Evolutionary conservation across 2,888 invertebrate species (phyloP), one percentile per base, ranked within the genome.

Genomic region (Sphaeridia pumilis): DNA sequence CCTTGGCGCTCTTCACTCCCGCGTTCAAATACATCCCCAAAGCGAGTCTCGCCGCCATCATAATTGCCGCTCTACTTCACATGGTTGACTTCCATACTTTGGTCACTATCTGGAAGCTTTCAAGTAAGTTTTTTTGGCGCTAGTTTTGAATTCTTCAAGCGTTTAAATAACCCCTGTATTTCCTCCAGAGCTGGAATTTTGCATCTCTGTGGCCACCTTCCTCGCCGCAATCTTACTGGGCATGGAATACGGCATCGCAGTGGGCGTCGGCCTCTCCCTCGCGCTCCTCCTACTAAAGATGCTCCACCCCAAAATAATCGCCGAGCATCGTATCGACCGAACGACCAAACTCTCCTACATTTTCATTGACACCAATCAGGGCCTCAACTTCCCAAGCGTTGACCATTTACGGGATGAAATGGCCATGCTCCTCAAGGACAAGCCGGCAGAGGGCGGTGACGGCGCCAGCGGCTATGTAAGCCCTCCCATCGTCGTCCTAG

Each of bases 11-110:
- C 28, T 75, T 93, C 22, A 89, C 92, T 1, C 88, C 89, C 0
- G 86, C 86, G 67, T 93, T 93, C 71, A 84, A 84, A 66, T 89
- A 78, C 70, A 88, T 89, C 68, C 89, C 89, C 0, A 87, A 87
- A 72, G 84, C 88, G 1, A 83, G 89, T 0, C 73, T 94, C 20
- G 87, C 89, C 31, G 88, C 90, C 2, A 90, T 94, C 44, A 53
- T 53, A 56, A 92, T 94, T 61, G 86, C 87, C 69, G 93, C 94
- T 61, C 93, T 94, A 58, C 83, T 92, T 69, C 88, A 87, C 72
- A 90, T 90, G 89, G 87, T 90, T 67, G 89, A 90, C 71, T 88
- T 56, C 27, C 46, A 54, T 42, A 42, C 59, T 0, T 31, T 64
- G 12, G 22, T 44, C 4, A 44, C 52, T 1, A 60, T 64, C 55